phyloP scores from a whole-genome alignment of 2,113 vertebrate species.

The human region GRCh38 chr13:61045001-61045500 shows the following conservation, averaged over 20 bases:
- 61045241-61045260: background rate
- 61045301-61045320: background rate
- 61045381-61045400: conserved; percentile 1
- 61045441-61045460: background rate
- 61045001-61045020: background rate
- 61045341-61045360: background rate
- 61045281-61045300: background rate
- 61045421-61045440: background rate
- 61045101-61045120: background rate
- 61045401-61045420: background rate
- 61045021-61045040: background rate
- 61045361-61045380: background rate
- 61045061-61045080: background rate
- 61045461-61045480: conserved; percentile 37
- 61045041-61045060: background rate
- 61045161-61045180: background rate
- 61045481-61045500: conserved; percentile 54
- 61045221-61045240: background rate
- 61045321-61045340: background rate
- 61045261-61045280: background rate
- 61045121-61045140: background rate
- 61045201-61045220: background rate
- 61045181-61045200: background rate
- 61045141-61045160: background rate
- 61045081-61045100: background rate